phyloP scores from a whole-genome alignment of 2,797 vertebrate genomes.

The Cryptoprocta ferox region DNA sequence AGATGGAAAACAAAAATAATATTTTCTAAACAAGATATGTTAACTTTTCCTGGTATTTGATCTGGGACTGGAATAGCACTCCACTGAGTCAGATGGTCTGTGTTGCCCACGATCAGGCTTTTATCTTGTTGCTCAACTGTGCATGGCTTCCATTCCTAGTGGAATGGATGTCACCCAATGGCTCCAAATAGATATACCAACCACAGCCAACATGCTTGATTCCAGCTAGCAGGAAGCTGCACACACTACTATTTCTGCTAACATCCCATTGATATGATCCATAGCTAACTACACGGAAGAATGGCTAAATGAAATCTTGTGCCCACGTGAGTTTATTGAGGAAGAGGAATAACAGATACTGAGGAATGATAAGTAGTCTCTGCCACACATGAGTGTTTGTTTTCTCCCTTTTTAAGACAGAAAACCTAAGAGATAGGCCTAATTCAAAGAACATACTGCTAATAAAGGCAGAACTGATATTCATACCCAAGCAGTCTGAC shows the following conservation, averaged over 20 bases:
- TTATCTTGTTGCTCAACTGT: background rate
- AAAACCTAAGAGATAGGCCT: background rate
- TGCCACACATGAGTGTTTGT: background rate
- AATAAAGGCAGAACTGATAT: background rate
- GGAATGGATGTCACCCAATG: background rate
- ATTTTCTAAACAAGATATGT: background rate
- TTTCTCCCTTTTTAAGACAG: background rate
- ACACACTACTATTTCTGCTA: background rate
- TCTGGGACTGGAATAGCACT: background rate
- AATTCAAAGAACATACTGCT: background rate
- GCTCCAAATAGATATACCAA: background rate
- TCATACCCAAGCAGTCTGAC: background rate
- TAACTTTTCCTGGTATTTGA: background rate
- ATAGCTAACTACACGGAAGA: background rate
- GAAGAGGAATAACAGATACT: background rate
- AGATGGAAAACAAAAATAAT: background rate
- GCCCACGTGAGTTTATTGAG: background rate
- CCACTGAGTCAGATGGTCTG: background rate
- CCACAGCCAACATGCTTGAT: background rate
- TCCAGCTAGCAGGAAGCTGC: background rate
- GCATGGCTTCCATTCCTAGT: background rate
- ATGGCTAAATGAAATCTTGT: background rate
- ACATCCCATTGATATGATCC: background rate
- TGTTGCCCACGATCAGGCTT: background rate
- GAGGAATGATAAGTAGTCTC: background rate